Conservation (phyloP, 1,140 invertebrate species). For the Drosophila triauraria region DNA sequence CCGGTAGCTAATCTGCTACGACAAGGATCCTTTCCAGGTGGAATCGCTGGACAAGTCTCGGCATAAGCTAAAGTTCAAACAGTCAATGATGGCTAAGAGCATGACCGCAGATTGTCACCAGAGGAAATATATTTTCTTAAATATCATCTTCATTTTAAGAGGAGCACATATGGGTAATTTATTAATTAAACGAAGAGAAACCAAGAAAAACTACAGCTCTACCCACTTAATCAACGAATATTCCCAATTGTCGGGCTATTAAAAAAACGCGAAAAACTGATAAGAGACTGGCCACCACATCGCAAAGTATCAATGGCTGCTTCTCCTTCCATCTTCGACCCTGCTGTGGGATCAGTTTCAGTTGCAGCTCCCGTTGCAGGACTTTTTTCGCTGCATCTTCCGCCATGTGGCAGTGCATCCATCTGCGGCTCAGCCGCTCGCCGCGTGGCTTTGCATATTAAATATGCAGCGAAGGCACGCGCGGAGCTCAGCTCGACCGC, state of each 20-base stretch:
- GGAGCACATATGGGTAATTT: no score
- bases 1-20: neutral
- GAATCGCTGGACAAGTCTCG: neutral
- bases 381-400: conserved; percentile 35
- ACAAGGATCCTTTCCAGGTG: neutral
- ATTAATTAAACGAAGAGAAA: no score
- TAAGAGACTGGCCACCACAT: conserved; percentile 64
- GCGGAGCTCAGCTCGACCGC: conserved; percentile 58
- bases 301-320: conserved; percentile 24
- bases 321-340: conserved; percentile 7
- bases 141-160: no score
- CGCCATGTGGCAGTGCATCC: conserved; percentile 54
- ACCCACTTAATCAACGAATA: neutral
- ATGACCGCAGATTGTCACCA: neutral
- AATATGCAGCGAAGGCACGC: conserved; percentile 78
- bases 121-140: no score
- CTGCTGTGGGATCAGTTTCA: conserved; percentile 17
- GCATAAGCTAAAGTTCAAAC: neutral
- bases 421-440: conserved; percentile 52
- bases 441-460: conserved; percentile 81
- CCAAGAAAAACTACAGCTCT: neutral
- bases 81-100: neutral
- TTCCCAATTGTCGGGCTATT: neutral
- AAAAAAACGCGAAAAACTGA: conserved; percentile 55
- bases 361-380: conserved; percentile 22